Percentiles rank a stretch among this genome's conserved stretches.
These are phyloP conservation scores for Mormyrus hasselquistii DNA, from an alignment of 2,797 vertebrate genomes.

Conservation along the genomic window DNA sequence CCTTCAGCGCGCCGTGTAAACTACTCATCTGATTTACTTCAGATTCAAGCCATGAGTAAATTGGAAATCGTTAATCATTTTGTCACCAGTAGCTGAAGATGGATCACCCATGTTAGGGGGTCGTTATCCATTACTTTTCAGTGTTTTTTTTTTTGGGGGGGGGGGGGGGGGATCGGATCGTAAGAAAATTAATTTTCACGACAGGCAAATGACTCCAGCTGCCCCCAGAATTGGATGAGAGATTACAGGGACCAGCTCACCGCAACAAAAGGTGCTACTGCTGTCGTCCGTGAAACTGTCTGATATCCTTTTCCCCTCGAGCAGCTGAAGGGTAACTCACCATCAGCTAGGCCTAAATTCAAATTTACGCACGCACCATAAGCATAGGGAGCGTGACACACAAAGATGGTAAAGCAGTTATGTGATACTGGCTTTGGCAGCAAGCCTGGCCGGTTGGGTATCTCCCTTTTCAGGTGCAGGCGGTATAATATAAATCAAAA, in stretches of 20 bases:
- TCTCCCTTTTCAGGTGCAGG: background rate
- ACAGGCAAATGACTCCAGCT: constrained; percentile 48
- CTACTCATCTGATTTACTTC: constrained; percentile 63
- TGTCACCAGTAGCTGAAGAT: constrained; percentile 61
- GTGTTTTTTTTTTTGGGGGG: constrained; percentile 50
- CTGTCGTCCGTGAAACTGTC: background rate
- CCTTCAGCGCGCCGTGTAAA: constrained; percentile 52
- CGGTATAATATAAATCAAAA: background rate
- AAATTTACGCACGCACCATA: background rate
- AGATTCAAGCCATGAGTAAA: constrained; percentile 66
- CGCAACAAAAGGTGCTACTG: constrained; percentile 40
- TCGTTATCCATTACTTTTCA: constrained; percentile 56
- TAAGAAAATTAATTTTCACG: constrained; percentile 56
- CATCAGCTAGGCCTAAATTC: background rate
- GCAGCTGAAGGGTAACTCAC: background rate
- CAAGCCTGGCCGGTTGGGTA: background rate
- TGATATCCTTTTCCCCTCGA: background rate
- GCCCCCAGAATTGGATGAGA: constrained; percentile 48
- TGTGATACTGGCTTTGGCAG: background rate
- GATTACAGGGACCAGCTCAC: constrained; percentile 25
- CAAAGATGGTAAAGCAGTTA: background rate
- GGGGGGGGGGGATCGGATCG: constrained; percentile 12
- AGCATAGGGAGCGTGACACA: background rate
- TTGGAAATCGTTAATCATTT: constrained; percentile 77
- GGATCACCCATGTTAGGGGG: constrained; percentile 65